Evolutionary conservation across 2,113 vertebrate genomes (phyloP).

Genomic region (Coturnix japonica): DNA sequence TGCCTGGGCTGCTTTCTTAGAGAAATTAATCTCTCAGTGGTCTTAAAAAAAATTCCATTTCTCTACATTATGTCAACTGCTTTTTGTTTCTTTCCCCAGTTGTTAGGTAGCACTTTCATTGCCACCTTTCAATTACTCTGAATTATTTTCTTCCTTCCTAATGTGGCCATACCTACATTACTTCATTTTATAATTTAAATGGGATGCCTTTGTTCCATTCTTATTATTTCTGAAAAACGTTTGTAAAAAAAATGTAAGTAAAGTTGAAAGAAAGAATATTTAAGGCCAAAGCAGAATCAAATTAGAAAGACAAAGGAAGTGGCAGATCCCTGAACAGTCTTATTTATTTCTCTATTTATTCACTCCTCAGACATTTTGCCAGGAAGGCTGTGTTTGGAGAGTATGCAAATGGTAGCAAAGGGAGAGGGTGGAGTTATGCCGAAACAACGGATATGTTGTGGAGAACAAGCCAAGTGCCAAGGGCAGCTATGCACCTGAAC

Average conservation of each 20-base stretch:
- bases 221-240: not conserved
- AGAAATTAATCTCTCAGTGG: not conserved
- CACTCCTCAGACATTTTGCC: not conserved
- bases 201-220: not conserved
- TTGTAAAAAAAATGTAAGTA: not conserved
- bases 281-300: not conserved
- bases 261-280: fast-evolving
- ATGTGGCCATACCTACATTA: not conserved
- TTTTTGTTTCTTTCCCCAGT: not conserved
- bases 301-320: not conserved
- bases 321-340: not conserved
- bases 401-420: not conserved
- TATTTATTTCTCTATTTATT: not conserved
- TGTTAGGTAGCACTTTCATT: not conserved
- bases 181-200: not conserved
- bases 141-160: not conserved
- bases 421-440: not conserved
- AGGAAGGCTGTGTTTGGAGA: not conserved
- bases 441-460: fast-evolving
- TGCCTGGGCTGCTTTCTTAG: not conserved
- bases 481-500: slow-evolving; percentile 25
- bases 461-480: slow-evolving; percentile 40
- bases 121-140: not conserved
- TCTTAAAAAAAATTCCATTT: not conserved
- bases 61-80: not conserved